These are phyloP conservation scores for Onthophagus sagittarius DNA, from an alignment of 2,888 invertebrate species.

Conservation along the genomic window DNA sequence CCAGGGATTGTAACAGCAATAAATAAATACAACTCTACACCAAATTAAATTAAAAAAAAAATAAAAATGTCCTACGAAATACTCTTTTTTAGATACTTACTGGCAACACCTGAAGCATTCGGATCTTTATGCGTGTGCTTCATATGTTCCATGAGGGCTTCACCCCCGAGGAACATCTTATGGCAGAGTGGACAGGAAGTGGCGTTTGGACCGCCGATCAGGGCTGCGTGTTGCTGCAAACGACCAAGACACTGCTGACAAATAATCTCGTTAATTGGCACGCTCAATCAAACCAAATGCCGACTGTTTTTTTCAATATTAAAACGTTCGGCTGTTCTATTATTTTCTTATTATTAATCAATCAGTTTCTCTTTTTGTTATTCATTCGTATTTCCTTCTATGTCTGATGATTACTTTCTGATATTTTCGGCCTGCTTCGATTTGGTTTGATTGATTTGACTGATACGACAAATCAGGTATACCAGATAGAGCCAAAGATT, in stretches of 20 bases:
- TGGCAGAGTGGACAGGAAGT: constrained; percentile 92
- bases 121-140: constrained; percentile 93
- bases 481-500: no score
- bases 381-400: no score
- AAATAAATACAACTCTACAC: no score
- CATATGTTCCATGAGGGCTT: constrained; percentile 94
- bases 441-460: not conserved
- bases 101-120: constrained; percentile 82
- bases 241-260: constrained; percentile 89
- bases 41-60: no score
- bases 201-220: constrained; percentile 88
- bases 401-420: no score
- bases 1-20: no score
- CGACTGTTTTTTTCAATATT: constrained; percentile 8
- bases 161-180: constrained; percentile 89
- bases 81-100: constrained; percentile 59
- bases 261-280: constrained; percentile 33
- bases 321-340: not conserved
- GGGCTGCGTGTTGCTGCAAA: constrained; percentile 92
- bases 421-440: not conserved
- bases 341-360: no score
- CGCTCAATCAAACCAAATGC: constrained; percentile 41
- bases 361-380: not conserved
- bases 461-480: not conserved
- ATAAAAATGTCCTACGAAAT: not conserved